phyloP scores from a whole-genome alignment of 2,797 vertebrate species.

The Distichodus sexfasciatus region DNA sequence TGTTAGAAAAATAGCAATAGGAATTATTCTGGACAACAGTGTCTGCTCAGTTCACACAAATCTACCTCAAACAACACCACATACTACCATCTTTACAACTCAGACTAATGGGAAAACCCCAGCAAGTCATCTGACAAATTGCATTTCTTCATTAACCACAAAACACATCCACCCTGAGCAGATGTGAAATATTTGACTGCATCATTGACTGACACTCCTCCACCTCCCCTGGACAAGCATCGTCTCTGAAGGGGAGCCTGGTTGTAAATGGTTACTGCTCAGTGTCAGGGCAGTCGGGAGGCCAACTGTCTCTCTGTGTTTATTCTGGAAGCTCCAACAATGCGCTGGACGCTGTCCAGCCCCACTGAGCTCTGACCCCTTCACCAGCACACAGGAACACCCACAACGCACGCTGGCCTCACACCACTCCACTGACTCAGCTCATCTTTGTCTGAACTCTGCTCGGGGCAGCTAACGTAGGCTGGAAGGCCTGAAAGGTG shows the following conservation, averaged over 20 bases:
- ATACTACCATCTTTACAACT: too few species aligned
- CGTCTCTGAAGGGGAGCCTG: not conserved
- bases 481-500: not conserved
- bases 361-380: slow-evolving; percentile 18
- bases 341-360: slow-evolving; percentile 39
- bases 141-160: not conserved
- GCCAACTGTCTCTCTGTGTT: slow-evolving; percentile 33
- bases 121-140: not conserved
- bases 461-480: not conserved
- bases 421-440: slow-evolving; percentile 5
- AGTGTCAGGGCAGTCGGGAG: not conserved
- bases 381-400: slow-evolving; percentile 36
- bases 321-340: slow-evolving; percentile 38
- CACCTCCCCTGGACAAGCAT: not conserved
- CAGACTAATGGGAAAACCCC: not conserved
- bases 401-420: slow-evolving; percentile 11
- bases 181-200: slow-evolving; percentile 1
- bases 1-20: not conserved
- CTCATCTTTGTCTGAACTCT: not conserved
- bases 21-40: not conserved
- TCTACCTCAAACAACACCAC: too few species aligned
- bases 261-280: not conserved
- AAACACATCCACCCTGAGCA: not conserved
- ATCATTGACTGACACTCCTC: not conserved
- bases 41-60: too few species aligned